Conservation (phyloP, 2,888 invertebrate genomes). For the Melanophora roralis region DNA sequence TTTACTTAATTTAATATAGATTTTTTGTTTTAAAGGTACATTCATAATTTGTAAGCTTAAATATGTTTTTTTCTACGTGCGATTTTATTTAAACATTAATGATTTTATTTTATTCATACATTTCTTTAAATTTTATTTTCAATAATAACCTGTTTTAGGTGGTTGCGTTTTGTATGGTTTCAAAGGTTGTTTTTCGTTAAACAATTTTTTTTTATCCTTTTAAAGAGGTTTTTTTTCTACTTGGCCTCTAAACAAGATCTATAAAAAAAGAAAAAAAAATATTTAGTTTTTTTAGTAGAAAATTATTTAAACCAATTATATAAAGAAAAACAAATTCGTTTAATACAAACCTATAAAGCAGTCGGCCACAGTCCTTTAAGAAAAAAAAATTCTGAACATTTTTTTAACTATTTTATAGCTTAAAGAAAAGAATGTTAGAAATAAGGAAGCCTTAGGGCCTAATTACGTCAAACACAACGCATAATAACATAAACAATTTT, state of each 20-base stretch:
- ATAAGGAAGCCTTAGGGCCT: no score
- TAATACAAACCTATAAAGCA: constrained; percentile 45
- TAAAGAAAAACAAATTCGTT: neutral
- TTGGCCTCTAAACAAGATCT: constrained; percentile 39
- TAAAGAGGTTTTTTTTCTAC: neutral
- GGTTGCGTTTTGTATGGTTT: constrained; percentile 24
- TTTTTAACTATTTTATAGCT: no score
- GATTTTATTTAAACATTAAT: constrained; percentile 1
- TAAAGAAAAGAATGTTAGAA: no score
- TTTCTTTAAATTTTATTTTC: neutral
- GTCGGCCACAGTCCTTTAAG: constrained; percentile 6
- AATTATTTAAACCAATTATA: constrained; percentile 15
- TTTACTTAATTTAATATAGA: constrained; percentile 48
- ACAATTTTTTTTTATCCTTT: neutral
- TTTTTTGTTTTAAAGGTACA: constrained; percentile 55
- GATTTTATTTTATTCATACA: neutral
- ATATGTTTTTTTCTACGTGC: constrained; percentile 26
- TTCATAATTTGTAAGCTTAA: constrained; percentile 62
- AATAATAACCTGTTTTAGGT: constrained; percentile 25
- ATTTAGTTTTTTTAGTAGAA: constrained; percentile 16
- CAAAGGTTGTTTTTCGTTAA: neutral
- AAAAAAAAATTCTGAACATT: no score
- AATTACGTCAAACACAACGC: no score
- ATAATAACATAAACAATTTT: no score
- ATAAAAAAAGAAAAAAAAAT: constrained; percentile 41